These are phyloP conservation scores for Electrona antarctica DNA, from an alignment of 2,113 vertebrate genomes.

Conservation along the genomic window DNA sequence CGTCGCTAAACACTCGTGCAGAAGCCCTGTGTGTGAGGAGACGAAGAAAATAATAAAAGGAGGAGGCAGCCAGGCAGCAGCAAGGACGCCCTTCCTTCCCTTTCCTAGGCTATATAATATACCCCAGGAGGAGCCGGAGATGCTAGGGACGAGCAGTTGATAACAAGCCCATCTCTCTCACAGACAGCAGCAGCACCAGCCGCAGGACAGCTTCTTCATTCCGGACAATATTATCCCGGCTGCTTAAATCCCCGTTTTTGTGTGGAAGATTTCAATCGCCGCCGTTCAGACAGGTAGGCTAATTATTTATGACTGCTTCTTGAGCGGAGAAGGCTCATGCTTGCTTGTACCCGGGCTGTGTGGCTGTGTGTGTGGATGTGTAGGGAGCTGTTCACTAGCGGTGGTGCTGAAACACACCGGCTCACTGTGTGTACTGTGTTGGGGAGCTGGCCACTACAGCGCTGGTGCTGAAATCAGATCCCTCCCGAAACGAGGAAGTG, in stretches of 20 bases:
- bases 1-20: slow-evolving; percentile 51
- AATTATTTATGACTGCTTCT: slow-evolving; percentile 45
- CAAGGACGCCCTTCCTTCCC: slow-evolving; percentile 75
- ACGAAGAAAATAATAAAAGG: slow-evolving; percentile 59
- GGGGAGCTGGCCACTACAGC: slow-evolving; percentile 64
- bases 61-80: slow-evolving; percentile 52
- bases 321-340: background rate
- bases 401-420: no score
- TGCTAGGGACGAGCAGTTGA: slow-evolving; percentile 70
- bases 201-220: slow-evolving; percentile 66
- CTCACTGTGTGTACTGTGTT: background rate
- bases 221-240: slow-evolving; percentile 24
- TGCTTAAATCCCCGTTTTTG: slow-evolving; percentile 32
- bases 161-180: slow-evolving; percentile 38
- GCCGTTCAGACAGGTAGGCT: slow-evolving; percentile 63
- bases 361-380: slow-evolving; percentile 26
- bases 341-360: slow-evolving; percentile 10
- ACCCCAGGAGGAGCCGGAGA: slow-evolving; percentile 70
- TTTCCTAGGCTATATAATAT: slow-evolving; percentile 26
- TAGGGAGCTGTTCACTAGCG: slow-evolving; percentile 41
- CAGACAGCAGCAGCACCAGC: background rate
- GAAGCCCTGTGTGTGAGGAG: slow-evolving; percentile 50
- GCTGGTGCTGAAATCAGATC: slow-evolving; percentile 72
- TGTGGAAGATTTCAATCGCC: slow-evolving; percentile 55
- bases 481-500: slow-evolving; percentile 48